Evolutionary conservation across 2,888 invertebrate genomes (phyloP).

Genomic region (Ochropacha duplaris): DNA sequence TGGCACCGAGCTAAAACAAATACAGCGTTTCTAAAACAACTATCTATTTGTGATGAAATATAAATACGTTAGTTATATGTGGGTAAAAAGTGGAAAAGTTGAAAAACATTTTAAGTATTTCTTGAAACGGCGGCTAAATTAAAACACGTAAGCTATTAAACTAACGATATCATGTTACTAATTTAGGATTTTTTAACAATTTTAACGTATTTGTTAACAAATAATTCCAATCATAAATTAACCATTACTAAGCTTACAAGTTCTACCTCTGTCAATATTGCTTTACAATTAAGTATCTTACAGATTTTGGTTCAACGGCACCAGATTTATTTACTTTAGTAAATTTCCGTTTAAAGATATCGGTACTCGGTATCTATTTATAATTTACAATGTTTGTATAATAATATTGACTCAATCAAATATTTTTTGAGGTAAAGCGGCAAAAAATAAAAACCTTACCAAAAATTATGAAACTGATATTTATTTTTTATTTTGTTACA

Average conservation of each 20-base stretch:
- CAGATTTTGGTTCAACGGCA: conserved; percentile 2
- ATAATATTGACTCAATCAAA: not conserved
- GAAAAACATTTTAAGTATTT: too few species aligned
- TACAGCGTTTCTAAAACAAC: conserved; percentile 2
- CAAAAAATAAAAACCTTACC: too few species aligned
- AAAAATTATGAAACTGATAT: too few species aligned
- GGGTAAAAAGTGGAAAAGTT: not conserved
- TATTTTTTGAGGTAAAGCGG: not conserved
- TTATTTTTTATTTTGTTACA: too few species aligned
- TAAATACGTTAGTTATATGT: not conserved
- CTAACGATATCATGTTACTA: too few species aligned
- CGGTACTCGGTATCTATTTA: not conserved
- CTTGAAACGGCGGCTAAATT: too few species aligned
- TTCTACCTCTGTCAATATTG: conserved; percentile 19
- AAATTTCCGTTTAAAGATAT: not conserved
- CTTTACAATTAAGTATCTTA: conserved; percentile 17
- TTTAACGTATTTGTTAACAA: not conserved
- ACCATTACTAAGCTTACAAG: not conserved
- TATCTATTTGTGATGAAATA: not conserved
- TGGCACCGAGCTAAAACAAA: conserved; percentile 10
- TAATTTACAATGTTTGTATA: not conserved
- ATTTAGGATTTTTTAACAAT: too few species aligned
- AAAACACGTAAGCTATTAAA: too few species aligned
- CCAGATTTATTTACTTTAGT: not conserved
- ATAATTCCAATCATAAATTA: not conserved